Evolutionary conservation across 2,797 vertebrate species (phyloP).

Genomic region (Pithecia hirsuta): DNA sequence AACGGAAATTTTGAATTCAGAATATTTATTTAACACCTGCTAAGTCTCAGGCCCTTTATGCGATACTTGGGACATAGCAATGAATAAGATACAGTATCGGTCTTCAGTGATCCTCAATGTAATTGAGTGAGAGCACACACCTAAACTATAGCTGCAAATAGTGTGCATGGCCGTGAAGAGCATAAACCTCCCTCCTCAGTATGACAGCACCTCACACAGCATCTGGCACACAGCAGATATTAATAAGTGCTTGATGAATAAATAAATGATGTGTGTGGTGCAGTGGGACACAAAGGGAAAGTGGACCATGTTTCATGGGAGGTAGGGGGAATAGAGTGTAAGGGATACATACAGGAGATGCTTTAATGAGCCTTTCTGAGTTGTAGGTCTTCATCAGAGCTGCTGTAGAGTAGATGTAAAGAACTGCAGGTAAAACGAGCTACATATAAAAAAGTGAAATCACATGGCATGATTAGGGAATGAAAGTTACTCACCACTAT

Average conservation of each 20-base stretch:
- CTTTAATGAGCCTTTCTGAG: neutral
- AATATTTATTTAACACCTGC: neutral
- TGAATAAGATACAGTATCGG: neutral
- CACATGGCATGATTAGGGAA: neutral
- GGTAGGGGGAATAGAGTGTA: neutral
- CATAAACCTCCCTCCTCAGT: neutral
- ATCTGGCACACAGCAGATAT: neutral
- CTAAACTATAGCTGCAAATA: neutral
- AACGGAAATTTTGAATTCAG: neutral
- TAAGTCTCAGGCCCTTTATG: neutral
- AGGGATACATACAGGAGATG: neutral
- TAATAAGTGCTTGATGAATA: neutral
- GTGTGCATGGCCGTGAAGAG: neutral
- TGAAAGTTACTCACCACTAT: neutral
- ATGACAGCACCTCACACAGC: neutral
- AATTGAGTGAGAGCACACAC: neutral
- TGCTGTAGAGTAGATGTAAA: neutral
- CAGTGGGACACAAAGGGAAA: neutral
- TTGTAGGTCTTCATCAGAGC: neutral
- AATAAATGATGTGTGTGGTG: neutral
- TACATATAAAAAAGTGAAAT: neutral
- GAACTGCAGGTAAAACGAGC: neutral
- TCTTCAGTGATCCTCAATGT: neutral
- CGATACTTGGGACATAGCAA: neutral
- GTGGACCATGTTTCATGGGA: neutral